Conservation (phyloP, 2,888 invertebrate genomes). For the Drosophila histrio region DNA sequence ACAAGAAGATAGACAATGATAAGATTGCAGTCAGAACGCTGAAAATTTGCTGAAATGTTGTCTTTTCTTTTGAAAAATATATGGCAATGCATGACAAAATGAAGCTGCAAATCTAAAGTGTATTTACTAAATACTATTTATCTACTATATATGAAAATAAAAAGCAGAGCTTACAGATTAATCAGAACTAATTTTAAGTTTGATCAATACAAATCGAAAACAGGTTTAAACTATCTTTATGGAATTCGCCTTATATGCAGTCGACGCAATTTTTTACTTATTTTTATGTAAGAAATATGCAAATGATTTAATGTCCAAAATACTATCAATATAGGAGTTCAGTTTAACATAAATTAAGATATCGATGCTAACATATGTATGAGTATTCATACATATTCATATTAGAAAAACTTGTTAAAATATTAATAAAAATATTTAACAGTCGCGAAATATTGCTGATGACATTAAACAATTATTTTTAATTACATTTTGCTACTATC, state of each 20-base stretch:
- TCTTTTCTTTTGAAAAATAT: constrained; percentile 20
- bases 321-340: constrained; percentile 5
- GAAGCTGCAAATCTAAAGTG: constrained; percentile 2
- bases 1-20: constrained; percentile 31
- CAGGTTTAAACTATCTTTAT: constrained; percentile 19
- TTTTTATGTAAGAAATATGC: constrained; percentile 38
- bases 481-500: constrained; percentile 8
- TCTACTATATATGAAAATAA: not conserved
- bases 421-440: no score
- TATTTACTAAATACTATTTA: no score
- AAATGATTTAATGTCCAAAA: constrained; percentile 10
- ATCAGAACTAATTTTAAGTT: not conserved
- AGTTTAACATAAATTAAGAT: constrained; percentile 9
- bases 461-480: constrained; percentile 7
- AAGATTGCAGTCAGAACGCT: constrained; percentile 29
- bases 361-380: not conserved
- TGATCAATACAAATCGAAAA: constrained; percentile 25
- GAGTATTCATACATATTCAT: not conserved
- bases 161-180: not conserved
- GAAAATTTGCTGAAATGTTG: constrained; percentile 26
- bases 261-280: constrained; percentile 6
- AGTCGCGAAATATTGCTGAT: not conserved
- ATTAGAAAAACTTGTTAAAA: not conserved
- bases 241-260: not conserved
- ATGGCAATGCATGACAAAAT: constrained; percentile 20